These are phyloP conservation scores for Myiagra hebetior DNA, from an alignment of 2,113 vertebrate species.

Conservation along the genomic window DNA sequence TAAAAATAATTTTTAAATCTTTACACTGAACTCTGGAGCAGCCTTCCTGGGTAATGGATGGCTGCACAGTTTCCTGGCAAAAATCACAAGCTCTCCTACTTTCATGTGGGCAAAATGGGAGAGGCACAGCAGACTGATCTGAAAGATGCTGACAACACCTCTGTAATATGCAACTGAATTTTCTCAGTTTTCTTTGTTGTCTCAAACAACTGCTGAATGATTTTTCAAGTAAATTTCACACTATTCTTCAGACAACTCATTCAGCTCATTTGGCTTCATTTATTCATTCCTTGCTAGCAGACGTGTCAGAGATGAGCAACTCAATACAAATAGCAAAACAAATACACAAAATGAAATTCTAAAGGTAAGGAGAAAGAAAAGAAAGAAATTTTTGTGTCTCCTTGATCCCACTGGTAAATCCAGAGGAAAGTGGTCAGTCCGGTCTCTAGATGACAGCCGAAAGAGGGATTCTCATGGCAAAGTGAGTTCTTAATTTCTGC, in stretches of 20 bases:
- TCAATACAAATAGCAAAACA: neutral
- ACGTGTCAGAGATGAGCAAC: neutral
- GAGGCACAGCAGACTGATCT: fast-evolving
- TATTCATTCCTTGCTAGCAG: neutral
- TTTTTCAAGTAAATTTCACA: constrained; percentile 21
- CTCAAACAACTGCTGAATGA: constrained; percentile 5
- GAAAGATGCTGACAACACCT: neutral
- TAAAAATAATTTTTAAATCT: neutral
- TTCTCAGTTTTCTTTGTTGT: neutral
- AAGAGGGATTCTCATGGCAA: neutral
- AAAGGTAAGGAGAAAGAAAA: neutral
- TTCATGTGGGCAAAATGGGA: neutral
- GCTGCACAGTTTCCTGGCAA: neutral
- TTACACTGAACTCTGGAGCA: neutral
- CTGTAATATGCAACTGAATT: neutral
- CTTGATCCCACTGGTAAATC: neutral
- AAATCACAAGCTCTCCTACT: neutral
- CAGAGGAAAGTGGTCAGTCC: neutral
- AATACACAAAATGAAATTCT: neutral
- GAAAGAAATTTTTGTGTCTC: neutral
- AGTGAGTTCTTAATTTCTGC: neutral
- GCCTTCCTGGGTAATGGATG: neutral
- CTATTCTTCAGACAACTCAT: constrained; percentile 18
- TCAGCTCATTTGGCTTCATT: constrained; percentile 23
- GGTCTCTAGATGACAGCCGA: neutral